These are phyloP conservation scores for Neolamprologus variostigma DNA, from an alignment of 2,113 vertebrate species.

Conservation along the genomic window DNA sequence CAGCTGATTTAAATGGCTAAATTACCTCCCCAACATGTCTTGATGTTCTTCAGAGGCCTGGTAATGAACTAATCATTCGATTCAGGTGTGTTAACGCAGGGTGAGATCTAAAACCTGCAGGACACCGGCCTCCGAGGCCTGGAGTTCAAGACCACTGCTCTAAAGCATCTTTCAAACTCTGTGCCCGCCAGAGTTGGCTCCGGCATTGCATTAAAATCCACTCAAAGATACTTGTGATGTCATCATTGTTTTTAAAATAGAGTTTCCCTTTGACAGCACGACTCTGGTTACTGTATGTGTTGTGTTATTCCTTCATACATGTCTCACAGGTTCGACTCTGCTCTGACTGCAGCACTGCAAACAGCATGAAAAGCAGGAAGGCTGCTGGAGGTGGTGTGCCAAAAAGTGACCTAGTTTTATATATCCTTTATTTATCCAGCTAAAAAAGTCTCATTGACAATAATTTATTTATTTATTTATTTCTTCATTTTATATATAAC, in stretches of 20 bases:
- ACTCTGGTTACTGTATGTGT: neutral
- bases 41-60: neutral
- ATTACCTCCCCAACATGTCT: neutral
- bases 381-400: neutral
- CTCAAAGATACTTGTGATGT: neutral
- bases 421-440: neutral
- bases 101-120: neutral
- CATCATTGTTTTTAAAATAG: neutral
- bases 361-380: neutral
- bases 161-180: neutral
- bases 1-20: neutral
- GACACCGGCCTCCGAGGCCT: neutral
- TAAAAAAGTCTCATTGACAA: neutral
- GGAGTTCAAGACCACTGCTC: neutral
- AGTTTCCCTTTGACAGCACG: neutral
- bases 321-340: neutral
- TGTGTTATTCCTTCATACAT: neutral
- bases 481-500: neutral
- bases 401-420: neutral
- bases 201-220: neutral
- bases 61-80: neutral
- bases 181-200: neutral
- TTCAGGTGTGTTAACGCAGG: neutral
- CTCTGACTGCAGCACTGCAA: neutral
- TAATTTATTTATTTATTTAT: fast-evolving